Conservation (phyloP, 2,888 invertebrate species). For the Sinopyrophorus schimmeli region DNA sequence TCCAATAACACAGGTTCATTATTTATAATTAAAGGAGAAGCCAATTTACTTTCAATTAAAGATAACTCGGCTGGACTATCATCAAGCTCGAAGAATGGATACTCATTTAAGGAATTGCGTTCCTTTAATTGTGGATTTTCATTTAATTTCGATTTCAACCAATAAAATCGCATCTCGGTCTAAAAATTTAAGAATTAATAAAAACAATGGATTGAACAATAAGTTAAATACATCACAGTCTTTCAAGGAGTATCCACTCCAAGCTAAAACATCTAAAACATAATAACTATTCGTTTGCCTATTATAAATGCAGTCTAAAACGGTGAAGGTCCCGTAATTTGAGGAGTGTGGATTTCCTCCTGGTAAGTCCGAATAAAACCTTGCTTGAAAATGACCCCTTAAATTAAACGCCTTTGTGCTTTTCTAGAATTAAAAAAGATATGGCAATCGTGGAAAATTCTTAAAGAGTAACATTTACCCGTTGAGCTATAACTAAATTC, state of each 20-base stretch:
- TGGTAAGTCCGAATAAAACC: constrained; percentile 70
- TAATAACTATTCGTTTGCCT: constrained; percentile 66
- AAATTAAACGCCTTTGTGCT: constrained; percentile 71
- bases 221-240: constrained; percentile 69
- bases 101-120: constrained; percentile 53
- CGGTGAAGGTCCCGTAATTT: constrained; percentile 59
- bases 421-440: constrained; percentile 59
- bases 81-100: constrained; percentile 58
- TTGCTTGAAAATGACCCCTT: constrained; percentile 61
- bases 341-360: constrained; percentile 63
- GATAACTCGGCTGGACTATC: constrained; percentile 56
- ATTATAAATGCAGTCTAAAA: constrained; percentile 84
- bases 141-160: constrained; percentile 73
- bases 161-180: constrained; percentile 84
- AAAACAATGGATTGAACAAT: no score
- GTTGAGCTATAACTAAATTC: constrained; percentile 76
- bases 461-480: constrained; percentile 57
- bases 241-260: constrained; percentile 73
- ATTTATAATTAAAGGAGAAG: constrained; percentile 47
- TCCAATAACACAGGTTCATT: constrained; percentile 65
- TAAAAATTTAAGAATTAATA: no score
- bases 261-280: constrained; percentile 81
- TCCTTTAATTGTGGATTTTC: constrained; percentile 62
- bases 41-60: constrained; percentile 56
- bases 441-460: no score